Evolutionary conservation across 2,888 invertebrate genomes (phyloP), one percentile per base, ranked within the genome.

Genomic region (Hypercompe scribonia): DNA sequence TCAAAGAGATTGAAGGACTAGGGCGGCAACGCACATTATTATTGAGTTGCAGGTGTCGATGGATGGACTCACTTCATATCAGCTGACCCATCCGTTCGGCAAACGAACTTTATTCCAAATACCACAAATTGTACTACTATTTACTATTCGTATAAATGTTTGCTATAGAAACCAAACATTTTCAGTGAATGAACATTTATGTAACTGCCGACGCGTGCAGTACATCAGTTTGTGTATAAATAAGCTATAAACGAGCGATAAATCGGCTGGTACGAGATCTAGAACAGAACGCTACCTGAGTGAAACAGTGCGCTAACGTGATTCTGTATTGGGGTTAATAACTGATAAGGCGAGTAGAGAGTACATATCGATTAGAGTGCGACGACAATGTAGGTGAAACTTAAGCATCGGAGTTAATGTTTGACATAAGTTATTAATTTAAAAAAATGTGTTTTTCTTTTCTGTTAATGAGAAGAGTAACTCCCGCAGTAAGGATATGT

Each of bases 271-370:
- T n/a, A 50, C 65, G 10, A 54, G 61, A 68, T 31, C 21, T 61
- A n/a, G 31, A 61, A 61, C 68, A 64, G 63, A 81, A 72, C 73
- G 66, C 65, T 75, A 81, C 82, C 76, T 81, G 79, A 81, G 74
- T 72, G 71, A 72, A 70, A 81, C 58, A 24, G 28, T 63, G 50
- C 10, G 24, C 61, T 36, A 68, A 72, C 34, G 36, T 50, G 21
- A 21, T n/a, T 34, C 34, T 0, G 68, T 75, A 75, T 72, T 67
- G 71, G 72, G 84, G 84, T 76, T 79, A 76, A 75, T 73, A 76
- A 81, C 81, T 81, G 81, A 81, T 81, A 81, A 83, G 34, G 33
- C 42, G 58, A 65, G 65, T 42, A 63, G 36, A 46, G 31, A 46
- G 67, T 70, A 70, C 71, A 61, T 18, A 67, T 21, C 65, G 71